A percentile compares a stretch with the other conserved stretches of the same genome.
These are phyloP conservation scores for Zosterops borbonicus DNA, from an alignment of 2,113 vertebrate species.

Conservation along the genomic window DNA sequence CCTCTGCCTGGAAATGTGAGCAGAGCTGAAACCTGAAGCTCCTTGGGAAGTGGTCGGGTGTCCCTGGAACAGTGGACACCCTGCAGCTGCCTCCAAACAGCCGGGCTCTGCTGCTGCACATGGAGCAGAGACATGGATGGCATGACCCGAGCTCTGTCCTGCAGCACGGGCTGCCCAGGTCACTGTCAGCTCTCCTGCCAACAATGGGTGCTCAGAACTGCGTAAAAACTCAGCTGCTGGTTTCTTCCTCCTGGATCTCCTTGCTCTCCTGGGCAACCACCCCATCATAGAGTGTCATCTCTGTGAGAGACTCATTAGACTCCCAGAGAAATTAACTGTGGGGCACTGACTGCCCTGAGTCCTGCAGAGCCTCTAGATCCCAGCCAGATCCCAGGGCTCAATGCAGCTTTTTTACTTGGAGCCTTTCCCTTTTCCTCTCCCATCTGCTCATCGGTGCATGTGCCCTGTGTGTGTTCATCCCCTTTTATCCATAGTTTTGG, in stretches of 20 bases:
- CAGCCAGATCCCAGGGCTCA: background rate
- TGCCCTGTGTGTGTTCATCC: background rate
- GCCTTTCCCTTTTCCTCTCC: background rate
- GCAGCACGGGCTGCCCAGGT: fast-evolving
- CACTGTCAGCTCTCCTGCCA: background rate
- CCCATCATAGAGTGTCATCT: fast-evolving
- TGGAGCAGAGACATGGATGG: fast-evolving
- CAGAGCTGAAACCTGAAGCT: background rate
- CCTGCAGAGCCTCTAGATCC: background rate
- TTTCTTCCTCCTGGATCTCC: background rate
- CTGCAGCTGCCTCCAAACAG: fast-evolving
- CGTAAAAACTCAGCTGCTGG: background rate
- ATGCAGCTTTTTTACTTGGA: fast-evolving
- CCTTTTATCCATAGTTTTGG: background rate
- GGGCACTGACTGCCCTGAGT: fast-evolving
- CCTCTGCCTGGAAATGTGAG: background rate
- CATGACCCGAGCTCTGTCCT: fast-evolving
- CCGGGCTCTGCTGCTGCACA: fast-evolving
- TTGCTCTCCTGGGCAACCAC: background rate
- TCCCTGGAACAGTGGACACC: background rate
- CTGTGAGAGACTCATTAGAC: background rate
- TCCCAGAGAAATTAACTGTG: background rate
- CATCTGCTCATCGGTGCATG: background rate
- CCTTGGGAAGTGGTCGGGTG: background rate
- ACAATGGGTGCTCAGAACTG: fast-evolving